Evolutionary conservation across 2,888 invertebrate genomes (phyloP).

Genomic region (Nemotelus pantherinus): DNA sequence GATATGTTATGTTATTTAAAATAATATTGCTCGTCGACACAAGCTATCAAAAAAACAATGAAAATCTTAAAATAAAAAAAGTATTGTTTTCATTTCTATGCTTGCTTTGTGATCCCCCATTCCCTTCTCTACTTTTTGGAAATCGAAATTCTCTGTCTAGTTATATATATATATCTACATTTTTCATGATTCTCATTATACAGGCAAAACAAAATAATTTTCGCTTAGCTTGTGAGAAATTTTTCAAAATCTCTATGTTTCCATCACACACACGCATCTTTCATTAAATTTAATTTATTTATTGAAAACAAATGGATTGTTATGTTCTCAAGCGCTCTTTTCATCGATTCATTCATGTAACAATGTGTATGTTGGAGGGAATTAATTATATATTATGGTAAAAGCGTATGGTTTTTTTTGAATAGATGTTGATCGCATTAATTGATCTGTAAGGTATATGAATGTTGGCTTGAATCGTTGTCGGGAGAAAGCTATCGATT

Average conservation of each 20-base stretch:
- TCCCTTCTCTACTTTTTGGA: slow-evolving; percentile 13
- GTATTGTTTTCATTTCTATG: slow-evolving; percentile 18
- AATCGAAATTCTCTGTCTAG: slow-evolving; percentile 18
- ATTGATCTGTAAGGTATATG: too few relatives aligned
- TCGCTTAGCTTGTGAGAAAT: slow-evolving; percentile 25
- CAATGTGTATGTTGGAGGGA: slow-evolving; percentile 32
- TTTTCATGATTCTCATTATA: slow-evolving; percentile 34
- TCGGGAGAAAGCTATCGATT: too few relatives aligned
- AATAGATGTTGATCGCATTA: too few relatives aligned
- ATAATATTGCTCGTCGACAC: background rate
- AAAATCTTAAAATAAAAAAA: background rate
- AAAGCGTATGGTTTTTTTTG: background rate
- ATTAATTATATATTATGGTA: background rate
- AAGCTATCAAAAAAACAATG: background rate
- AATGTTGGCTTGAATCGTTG: too few relatives aligned
- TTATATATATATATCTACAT: background rate
- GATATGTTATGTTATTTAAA: slow-evolving; percentile 32
- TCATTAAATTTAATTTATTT: slow-evolving; percentile 10
- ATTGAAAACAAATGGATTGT: slow-evolving; percentile 26
- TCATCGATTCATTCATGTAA: slow-evolving; percentile 39
- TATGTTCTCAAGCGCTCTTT: slow-evolving; percentile 28
- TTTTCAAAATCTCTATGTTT: slow-evolving; percentile 26
- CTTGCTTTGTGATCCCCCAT: slow-evolving; percentile 17
- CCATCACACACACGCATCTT: slow-evolving; percentile 13
- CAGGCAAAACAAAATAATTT: slow-evolving; percentile 22